A percentile compares a stretch with the other conserved stretches of the same genome.
Evolutionary conservation across 2,888 invertebrate genomes (phyloP).

Genomic region (Anagyrus pseudococci): DNA sequence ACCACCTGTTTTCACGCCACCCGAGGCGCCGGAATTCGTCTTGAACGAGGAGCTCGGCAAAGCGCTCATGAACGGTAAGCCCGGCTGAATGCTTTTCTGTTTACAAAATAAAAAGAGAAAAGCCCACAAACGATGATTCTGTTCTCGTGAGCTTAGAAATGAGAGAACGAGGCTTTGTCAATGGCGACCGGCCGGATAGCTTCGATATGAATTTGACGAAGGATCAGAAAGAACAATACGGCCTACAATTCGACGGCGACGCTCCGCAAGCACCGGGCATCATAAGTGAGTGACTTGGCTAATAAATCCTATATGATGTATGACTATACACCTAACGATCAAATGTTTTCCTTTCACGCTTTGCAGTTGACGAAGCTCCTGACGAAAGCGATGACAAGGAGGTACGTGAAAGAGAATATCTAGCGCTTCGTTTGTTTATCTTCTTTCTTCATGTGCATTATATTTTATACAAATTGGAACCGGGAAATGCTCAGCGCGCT

Average conservation of each 20-base stretch:
- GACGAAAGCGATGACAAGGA: constrained; percentile 52
- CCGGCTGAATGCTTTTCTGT: no score
- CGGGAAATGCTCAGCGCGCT: no score
- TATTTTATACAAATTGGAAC: no score
- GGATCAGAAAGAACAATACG: constrained; percentile 78
- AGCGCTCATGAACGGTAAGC: constrained; percentile 50
- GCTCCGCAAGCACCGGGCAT: constrained; percentile 53
- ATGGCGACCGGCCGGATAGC: constrained; percentile 58
- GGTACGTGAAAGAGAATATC: constrained; percentile 45
- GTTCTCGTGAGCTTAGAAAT: constrained; percentile 36
- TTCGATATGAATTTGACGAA: constrained; percentile 77
- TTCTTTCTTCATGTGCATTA: background rate
- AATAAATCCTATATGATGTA: background rate
- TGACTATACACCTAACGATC: background rate
- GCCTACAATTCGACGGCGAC: constrained; percentile 71
- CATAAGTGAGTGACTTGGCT: constrained; percentile 47
- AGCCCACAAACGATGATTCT: background rate
- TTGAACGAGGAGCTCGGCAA: constrained; percentile 58
- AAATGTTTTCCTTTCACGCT: background rate
- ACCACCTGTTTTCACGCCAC: constrained; percentile 77
- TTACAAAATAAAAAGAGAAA: background rate
- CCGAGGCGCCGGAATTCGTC: constrained; percentile 67
- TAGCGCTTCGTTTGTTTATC: background rate
- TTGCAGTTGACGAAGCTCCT: constrained; percentile 53
- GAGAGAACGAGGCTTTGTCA: constrained; percentile 43